Base-by-base conservation (phyloP, 2,797 vertebrate genomes). In the Arrhamphus sclerolepis region DNA sequence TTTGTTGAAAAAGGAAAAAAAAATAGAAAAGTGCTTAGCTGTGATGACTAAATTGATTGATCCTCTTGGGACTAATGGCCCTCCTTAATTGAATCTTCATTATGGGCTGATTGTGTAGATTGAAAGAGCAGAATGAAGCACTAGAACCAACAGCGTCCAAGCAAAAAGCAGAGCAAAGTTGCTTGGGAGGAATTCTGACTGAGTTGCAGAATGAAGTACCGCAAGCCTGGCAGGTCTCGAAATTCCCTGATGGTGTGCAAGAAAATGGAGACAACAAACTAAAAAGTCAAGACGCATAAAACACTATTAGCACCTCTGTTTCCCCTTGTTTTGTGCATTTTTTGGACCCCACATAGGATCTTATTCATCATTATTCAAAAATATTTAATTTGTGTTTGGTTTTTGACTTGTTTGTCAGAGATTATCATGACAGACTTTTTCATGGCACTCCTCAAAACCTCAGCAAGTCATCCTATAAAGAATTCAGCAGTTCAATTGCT, bases 11-110 rank as follows among this genome's bases (percentile, higher is more conserved):
- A 46, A 24, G 2, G 4, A 28, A 28, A 1, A 64, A 38, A 66
- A 39, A 43, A 39, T 57, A 48, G 2, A 11, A 87, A 91, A 91
- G 77, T 87, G 88, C 91, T 92, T 88, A 71, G 87, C 85, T 86
- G 66, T 80, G 78, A 84, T 51, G 73, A 70, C 77, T 4, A 29
- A 65, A 68, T 56, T 66, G 83, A 86, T 81, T 73, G 77, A 85
- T 81, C 59, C 81, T 61, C 68, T 66, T 19, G 18, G 46, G 31
- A 66, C 69, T 70, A 83, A 82, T 87, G 85, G 72, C 57, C 64
- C 71, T 56, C 63, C 51, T 80, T 88, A 89, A 90, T 85, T 87
- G 77, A 82, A 78, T 79, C 73, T 66, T 84, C 76, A 72, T 87
- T 72, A 76, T 72, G 22, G 42, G 74, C 68, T 70, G 76, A 80